phyloP scores from a whole-genome alignment of 2,113 vertebrate genomes.

The Rhipidura dahli region DNA sequence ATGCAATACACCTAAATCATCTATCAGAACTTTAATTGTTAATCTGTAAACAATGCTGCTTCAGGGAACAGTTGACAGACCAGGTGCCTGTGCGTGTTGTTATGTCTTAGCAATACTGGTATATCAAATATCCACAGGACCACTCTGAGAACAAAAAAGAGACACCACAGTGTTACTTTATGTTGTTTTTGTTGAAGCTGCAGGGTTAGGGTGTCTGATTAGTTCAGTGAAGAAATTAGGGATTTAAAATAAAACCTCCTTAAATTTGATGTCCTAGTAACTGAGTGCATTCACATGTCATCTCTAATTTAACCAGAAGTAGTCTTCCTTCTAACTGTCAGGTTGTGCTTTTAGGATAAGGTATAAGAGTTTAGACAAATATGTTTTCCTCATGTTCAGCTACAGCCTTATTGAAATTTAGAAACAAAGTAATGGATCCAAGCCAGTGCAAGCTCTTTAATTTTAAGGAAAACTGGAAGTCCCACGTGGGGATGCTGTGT shows the following conservation, averaged over 20 bases:
- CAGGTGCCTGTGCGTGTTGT: background rate
- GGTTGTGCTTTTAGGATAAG: background rate
- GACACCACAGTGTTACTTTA: background rate
- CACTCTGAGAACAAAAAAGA: background rate
- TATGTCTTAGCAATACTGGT: background rate
- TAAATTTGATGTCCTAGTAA: background rate
- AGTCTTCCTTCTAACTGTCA: background rate
- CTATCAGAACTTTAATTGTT: background rate
- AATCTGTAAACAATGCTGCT: background rate
- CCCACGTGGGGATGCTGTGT: background rate
- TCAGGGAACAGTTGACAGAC: background rate
- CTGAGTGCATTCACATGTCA: background rate
- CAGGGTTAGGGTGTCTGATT: background rate
- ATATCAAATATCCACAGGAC: background rate
- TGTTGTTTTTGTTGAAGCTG: background rate
- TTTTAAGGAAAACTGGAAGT: background rate
- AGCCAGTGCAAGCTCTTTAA: background rate
- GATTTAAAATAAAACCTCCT: background rate
- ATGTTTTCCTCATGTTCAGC: background rate
- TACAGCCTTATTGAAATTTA: background rate
- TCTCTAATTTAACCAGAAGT: background rate
- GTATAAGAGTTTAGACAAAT: background rate
- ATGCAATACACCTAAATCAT: background rate
- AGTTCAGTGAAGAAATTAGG: background rate
- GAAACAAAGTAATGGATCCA: background rate